Base-by-base conservation (phyloP, 2,888 invertebrate genomes). In the Brenthis hecate region DNA sequence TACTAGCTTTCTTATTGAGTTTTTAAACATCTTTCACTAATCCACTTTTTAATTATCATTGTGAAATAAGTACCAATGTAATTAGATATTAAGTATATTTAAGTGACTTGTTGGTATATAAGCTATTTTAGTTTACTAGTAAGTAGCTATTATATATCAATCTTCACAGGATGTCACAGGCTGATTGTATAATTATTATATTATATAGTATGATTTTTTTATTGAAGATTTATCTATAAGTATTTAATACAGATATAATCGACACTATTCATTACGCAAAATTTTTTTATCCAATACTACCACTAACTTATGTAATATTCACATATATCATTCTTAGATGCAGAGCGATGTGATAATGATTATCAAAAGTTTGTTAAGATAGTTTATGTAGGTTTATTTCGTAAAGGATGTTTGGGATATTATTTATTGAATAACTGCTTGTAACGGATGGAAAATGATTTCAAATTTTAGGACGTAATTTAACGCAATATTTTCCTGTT, bases 1-100 rank as follows among this genome's bases (percentile, higher is more conserved):
- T 82, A 85, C 78, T 82, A 85, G 85, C 90, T 91, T 90, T 91
- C 88, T 81, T 85, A 83, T 85, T 84, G 80, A 84, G 83, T 80
- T 76, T 76, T 71, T 76, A 73, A 32, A 57, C 60, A 43, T 71
- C 66, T 71, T 71, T 71, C 68, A 69, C 71, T 68, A 68, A 53
- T 60, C 48, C 51, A 56, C 71, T 66, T 69, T 66, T 69, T 57
- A 65, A 61, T 65, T 66, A 66, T 43, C 50, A 53, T 58, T 65
- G 36, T 65, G 32, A 54, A 48, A 65, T 11, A 60, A 48, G 32
- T 50, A 50, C 48, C 28, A 8, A 43, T 43, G 36, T 11, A 43
- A 43, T 43, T 43, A 43, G 36, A 43, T 43, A 2, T 43, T 43
- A 11, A 43, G 36, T 43, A 43, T 43, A 43, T 43, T 11, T 11